Conservation (phyloP, 2,888 invertebrate genomes). For the Perizoma affinitatum region DNA sequence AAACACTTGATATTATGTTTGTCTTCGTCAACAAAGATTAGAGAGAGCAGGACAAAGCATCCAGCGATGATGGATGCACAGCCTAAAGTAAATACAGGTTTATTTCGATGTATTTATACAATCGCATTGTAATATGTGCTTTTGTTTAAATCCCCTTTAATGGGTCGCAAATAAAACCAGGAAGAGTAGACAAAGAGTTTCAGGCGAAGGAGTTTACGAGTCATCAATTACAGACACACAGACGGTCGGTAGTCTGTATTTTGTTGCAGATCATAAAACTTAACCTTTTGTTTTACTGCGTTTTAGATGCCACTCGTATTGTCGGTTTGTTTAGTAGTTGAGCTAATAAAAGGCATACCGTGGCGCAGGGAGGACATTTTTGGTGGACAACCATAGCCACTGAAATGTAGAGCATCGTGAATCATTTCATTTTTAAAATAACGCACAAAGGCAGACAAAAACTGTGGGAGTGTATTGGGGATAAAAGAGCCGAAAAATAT, state of each 20-base stretch:
- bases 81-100: slow-evolving; percentile 27
- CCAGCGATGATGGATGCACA: slow-evolving; percentile 20
- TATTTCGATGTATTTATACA: slow-evolving; percentile 40
- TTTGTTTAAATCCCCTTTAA: slow-evolving; percentile 32
- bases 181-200: slow-evolving; percentile 54
- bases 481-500: too few species aligned
- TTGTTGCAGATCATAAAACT: slow-evolving; percentile 28
- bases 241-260: slow-evolving; percentile 3
- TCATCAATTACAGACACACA: slow-evolving; percentile 30
- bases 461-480: too few species aligned
- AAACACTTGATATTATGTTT: slow-evolving; percentile 13
- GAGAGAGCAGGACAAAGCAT: slow-evolving; percentile 20
- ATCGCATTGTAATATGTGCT: slow-evolving; percentile 35
- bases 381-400: background rate
- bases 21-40: slow-evolving; percentile 20
- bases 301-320: slow-evolving; percentile 12
- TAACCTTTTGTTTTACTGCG: slow-evolving; percentile 34
- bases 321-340: slow-evolving; percentile 11
- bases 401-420: slow-evolving; percentile 7
- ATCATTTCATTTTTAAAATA: background rate
- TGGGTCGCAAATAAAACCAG: slow-evolving; percentile 45
- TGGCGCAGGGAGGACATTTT: slow-evolving; percentile 7
- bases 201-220: slow-evolving; percentile 49
- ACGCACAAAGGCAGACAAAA: too few species aligned
- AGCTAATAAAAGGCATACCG: background rate